A percentile compares a stretch with the other conserved stretches of the same genome.
Conservation (phyloP, 2,113 vertebrate species). For the Setophaga kirtlandii region DNA sequence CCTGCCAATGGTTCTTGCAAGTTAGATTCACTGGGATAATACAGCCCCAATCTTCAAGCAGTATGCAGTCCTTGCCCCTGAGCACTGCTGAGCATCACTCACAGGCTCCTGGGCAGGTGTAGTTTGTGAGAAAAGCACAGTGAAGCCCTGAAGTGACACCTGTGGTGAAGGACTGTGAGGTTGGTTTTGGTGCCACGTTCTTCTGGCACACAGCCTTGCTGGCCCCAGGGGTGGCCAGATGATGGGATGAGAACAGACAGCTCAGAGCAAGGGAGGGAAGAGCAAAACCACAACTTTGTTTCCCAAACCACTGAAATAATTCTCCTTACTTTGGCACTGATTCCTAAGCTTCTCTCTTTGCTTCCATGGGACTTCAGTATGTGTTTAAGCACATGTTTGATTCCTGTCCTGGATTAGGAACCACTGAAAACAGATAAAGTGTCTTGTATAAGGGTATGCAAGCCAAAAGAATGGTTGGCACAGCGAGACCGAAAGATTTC, state of each 20-base stretch:
- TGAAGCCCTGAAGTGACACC: no score
- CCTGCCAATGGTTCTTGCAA: neutral
- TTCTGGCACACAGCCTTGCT: fast-evolving
- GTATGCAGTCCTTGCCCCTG: neutral
- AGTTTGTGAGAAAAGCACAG: neutral
- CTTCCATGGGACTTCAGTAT: neutral
- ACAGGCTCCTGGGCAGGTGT: neutral
- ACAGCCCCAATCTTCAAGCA: neutral
- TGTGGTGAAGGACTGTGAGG: fast-evolving
- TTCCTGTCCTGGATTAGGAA: neutral
- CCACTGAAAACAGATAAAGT: neutral
- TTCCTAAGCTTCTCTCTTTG: neutral
- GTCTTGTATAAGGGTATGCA: neutral
- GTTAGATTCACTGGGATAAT: neutral
- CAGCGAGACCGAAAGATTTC: neutral
- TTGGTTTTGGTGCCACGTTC: fast-evolving
- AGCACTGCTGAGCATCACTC: neutral
- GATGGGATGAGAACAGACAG: neutral
- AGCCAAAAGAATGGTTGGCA: neutral
- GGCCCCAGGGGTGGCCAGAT: neutral
- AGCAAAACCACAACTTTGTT: neutral
- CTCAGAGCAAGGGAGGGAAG: neutral
- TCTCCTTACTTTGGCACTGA: neutral
- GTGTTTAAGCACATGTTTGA: neutral
- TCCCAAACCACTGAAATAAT: neutral